phyloP scores from a whole-genome alignment of 2,888 invertebrate genomes.

The Unio pictorum region DNA sequence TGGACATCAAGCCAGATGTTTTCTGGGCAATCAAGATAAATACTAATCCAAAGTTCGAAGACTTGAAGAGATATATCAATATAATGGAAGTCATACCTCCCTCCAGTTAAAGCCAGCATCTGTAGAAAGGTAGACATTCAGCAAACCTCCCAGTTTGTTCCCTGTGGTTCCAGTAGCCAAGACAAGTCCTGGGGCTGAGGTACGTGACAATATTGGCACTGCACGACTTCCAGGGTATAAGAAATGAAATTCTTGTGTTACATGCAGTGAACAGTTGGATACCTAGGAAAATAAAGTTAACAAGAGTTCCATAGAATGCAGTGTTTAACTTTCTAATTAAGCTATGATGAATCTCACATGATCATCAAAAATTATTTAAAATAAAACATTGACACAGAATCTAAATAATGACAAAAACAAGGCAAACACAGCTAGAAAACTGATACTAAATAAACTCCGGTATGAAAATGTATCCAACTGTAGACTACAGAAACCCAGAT shows the following conservation, averaged over 20 bases:
- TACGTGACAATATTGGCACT: constrained; percentile 86
- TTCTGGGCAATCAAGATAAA: background rate
- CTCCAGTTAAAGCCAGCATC: constrained; percentile 90
- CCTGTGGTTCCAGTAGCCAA: constrained; percentile 83
- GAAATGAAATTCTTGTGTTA: constrained; percentile 89
- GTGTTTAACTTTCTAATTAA: no score
- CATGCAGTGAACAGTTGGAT: constrained; percentile 83
- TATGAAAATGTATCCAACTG: no score
- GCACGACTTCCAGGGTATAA: constrained; percentile 86
- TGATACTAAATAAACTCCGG: no score
- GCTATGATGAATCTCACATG: no score
- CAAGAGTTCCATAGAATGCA: no score
- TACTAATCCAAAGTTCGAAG: background rate
- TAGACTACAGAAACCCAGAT: no score
- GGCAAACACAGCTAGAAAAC: no score
- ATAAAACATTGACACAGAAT: no score
- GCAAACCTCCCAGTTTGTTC: constrained; percentile 37
- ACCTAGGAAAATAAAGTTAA: constrained; percentile 35
- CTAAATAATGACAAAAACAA: no score
- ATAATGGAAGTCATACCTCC: constrained; percentile 74
- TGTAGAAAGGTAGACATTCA: constrained; percentile 81
- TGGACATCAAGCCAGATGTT: no score
- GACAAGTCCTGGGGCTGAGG: constrained; percentile 90
- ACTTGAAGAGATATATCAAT: background rate
- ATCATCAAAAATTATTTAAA: no score